These are phyloP conservation scores for Palythoa grandis DNA, from an alignment of 92 coral and sea anemone species.

Conservation along the genomic window DNA sequence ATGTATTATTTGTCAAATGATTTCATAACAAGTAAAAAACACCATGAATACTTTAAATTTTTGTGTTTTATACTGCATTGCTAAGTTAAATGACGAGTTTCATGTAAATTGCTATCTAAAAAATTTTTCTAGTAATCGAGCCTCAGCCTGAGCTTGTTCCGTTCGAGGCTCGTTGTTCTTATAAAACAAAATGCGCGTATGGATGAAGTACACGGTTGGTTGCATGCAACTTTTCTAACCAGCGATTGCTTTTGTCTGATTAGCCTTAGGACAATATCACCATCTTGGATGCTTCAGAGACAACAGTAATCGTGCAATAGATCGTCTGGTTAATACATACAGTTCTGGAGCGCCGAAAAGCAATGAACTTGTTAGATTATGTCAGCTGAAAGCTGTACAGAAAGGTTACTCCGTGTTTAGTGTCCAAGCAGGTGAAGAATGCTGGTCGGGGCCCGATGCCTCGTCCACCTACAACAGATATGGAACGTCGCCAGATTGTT, in stretches of 20 bases:
- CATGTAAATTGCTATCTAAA: too few relatives aligned
- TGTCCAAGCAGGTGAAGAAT: conserved; percentile 15
- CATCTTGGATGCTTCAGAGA: conserved; percentile 9
- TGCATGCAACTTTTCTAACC: too few relatives aligned
- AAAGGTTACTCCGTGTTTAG: conserved; percentile 4
- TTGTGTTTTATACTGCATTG: too few relatives aligned
- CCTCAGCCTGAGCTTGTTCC: too few relatives aligned
- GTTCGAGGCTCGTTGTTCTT: too few relatives aligned
- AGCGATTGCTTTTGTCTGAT: neutral
- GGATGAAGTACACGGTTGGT: too few relatives aligned
- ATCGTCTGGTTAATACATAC: neutral
- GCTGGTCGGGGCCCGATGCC: conserved; percentile 8
- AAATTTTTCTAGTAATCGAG: too few relatives aligned
- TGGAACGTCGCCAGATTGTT: neutral
- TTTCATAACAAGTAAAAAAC: too few relatives aligned
- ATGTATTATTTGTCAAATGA: too few relatives aligned
- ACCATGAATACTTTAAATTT: too few relatives aligned
- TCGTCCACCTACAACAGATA: conserved; percentile 7
- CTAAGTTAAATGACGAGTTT: too few relatives aligned
- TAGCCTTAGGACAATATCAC: neutral
- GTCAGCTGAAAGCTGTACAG: conserved; percentile 4
- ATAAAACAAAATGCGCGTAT: too few relatives aligned
- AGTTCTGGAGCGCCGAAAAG: neutral
- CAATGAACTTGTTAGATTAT: conserved; percentile 5
- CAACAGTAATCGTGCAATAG: neutral